A percentile compares a stretch with the other conserved stretches of the same genome.
Evolutionary conservation across 2,113 vertebrate species (phyloP).

Genomic region (Mola mola): DNA sequence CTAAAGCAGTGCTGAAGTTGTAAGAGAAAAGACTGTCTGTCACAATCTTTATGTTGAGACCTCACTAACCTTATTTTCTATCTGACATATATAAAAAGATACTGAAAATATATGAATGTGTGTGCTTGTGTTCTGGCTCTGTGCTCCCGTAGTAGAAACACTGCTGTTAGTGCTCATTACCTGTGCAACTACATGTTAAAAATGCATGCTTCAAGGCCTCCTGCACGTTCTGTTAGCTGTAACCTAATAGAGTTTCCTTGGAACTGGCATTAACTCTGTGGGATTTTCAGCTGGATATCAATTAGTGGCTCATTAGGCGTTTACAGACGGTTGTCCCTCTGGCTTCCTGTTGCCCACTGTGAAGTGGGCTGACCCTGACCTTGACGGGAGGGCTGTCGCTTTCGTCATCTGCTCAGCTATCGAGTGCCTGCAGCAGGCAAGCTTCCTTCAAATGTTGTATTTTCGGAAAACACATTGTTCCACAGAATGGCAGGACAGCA

Average conservation of each 20-base stretch:
- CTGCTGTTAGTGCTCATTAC: slow-evolving; percentile 34
- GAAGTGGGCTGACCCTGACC: slow-evolving; percentile 60
- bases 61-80: background rate
- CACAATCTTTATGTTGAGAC: slow-evolving; percentile 5
- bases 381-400: slow-evolving; percentile 26
- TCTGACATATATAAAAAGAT: background rate
- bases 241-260: slow-evolving; percentile 41
- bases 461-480: slow-evolving; percentile 1
- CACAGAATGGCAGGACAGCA: background rate
- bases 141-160: slow-evolving; percentile 13
- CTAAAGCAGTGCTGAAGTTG: slow-evolving; percentile 8
- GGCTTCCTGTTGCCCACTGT: slow-evolving; percentile 59
- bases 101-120: background rate
- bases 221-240: slow-evolving; percentile 45
- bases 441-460: slow-evolving; percentile 5
- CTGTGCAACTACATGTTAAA: slow-evolving; percentile 30
- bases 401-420: slow-evolving; percentile 5
- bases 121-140: background rate
- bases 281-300: slow-evolving; percentile 74
- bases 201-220: slow-evolving; percentile 53
- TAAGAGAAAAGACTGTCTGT: background rate
- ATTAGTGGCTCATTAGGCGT: slow-evolving; percentile 76
- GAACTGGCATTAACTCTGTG: slow-evolving; percentile 58
- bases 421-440: background rate
- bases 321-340: slow-evolving; percentile 48